Percentiles rank a stretch among this genome's conserved stretches.
Conservation (phyloP, 2,888 invertebrate genomes). For the Spodoptera exigua region DNA sequence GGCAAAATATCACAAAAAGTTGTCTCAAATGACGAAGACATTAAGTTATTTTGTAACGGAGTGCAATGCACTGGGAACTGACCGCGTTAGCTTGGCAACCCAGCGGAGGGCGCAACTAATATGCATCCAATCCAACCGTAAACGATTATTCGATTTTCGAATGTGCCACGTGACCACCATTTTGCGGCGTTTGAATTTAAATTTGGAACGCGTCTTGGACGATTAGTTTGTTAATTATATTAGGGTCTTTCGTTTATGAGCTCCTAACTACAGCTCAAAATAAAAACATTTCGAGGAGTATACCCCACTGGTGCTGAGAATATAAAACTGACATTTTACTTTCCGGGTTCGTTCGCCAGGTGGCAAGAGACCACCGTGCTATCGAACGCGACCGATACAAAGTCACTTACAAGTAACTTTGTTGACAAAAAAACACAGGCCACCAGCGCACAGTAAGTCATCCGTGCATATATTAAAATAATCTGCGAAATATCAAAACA, state of each 20-base stretch:
- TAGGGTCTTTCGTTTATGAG: slow-evolving; percentile 59
- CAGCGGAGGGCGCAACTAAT: slow-evolving; percentile 67
- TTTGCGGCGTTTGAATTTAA: slow-evolving; percentile 65
- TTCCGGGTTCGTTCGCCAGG: slow-evolving; percentile 78
- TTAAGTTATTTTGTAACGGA: slow-evolving; percentile 83
- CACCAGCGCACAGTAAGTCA: slow-evolving; percentile 82
- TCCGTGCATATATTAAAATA: slow-evolving; percentile 84
- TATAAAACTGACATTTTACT: slow-evolving; percentile 80
- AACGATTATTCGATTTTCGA: slow-evolving; percentile 78
- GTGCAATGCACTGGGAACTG: slow-evolving; percentile 83
- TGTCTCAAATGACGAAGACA: slow-evolving; percentile 76
- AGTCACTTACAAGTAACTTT: slow-evolving; percentile 86
- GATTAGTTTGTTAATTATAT: slow-evolving; percentile 69
- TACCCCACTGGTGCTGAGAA: slow-evolving; percentile 61
- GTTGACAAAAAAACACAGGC: slow-evolving; percentile 76
- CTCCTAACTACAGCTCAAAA: slow-evolving; percentile 46
- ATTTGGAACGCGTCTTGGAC: slow-evolving; percentile 63
- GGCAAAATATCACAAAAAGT: slow-evolving; percentile 78
- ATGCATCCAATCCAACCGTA: slow-evolving; percentile 75
- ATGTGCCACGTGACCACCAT: slow-evolving; percentile 72
- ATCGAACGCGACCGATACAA: slow-evolving; percentile 75
- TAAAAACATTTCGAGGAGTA: slow-evolving; percentile 39
- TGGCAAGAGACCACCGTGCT: slow-evolving; percentile 77
- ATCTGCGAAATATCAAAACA: slow-evolving; percentile 85
- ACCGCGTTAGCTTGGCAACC: slow-evolving; percentile 79